phyloP scores from a whole-genome alignment of 23 tunicate species.

The Diplosoma virens region DNA sequence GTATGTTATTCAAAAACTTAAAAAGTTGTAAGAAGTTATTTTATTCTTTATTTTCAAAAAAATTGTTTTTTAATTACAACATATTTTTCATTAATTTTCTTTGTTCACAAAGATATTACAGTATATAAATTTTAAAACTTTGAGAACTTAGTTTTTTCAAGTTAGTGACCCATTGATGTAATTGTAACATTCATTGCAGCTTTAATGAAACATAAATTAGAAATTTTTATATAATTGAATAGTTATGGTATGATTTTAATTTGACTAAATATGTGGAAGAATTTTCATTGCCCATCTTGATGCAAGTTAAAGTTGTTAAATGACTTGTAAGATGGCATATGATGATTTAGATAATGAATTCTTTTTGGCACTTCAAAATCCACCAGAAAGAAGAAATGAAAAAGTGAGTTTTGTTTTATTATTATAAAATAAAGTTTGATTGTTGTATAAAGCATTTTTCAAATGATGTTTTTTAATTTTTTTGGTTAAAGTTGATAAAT shows the following conservation, averaged over 20 bases:
- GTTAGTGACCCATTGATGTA: background rate
- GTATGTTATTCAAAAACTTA: no score
- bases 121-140: no score
- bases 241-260: background rate
- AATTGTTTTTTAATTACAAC: no score
- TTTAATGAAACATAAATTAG: no score
- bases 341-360: slow-evolving; percentile 63
- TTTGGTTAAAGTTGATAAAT: background rate
- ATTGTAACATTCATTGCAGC: no score
- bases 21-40: no score
- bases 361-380: slow-evolving; percentile 55
- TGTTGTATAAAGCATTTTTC: background rate
- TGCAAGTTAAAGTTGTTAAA: background rate
- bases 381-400: slow-evolving; percentile 30
- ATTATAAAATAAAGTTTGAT: background rate
- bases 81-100: no score
- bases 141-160: background rate
- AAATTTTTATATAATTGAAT: no score
- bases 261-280: no score
- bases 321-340: slow-evolving; percentile 53
- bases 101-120: no score
- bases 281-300: no score
- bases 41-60: no score
- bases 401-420: slow-evolving; percentile 27
- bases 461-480: background rate